Percentiles rank a stretch among this genome's conserved stretches.
Conservation (phyloP, 2,888 invertebrate genomes). For the Harpagoxenus sublaevis region DNA sequence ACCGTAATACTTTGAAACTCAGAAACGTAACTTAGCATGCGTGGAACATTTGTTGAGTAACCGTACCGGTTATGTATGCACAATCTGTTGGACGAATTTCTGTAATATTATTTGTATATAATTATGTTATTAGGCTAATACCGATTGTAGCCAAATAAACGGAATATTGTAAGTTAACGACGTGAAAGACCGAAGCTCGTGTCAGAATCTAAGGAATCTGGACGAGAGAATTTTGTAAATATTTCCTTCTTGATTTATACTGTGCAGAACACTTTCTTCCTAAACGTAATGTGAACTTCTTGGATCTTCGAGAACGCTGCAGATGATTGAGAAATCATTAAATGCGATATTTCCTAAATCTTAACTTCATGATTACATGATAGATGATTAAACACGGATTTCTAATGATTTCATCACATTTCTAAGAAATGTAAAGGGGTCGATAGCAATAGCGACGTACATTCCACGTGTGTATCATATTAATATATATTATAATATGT, state of each 20-base stretch:
- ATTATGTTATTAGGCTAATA: conserved; percentile 8
- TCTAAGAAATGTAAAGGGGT: neutral
- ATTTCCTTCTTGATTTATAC: neutral
- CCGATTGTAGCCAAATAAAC: conserved; percentile 20
- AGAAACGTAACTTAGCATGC: conserved; percentile 32
- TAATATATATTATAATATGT: conserved; percentile 21
- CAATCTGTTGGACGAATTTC: conserved; percentile 35
- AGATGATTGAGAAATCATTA: neutral
- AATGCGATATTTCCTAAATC: neutral
- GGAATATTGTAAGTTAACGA: conserved; percentile 11
- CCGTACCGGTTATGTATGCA: conserved; percentile 13
- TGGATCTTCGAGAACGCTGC: neutral
- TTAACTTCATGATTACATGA: neutral
- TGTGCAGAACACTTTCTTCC: neutral
- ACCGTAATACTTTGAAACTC: neutral
- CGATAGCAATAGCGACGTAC: neutral
- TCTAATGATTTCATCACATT: conserved; percentile 17
- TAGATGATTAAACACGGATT: neutral
- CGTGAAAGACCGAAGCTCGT: neutral
- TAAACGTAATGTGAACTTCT: neutral
- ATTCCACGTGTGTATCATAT: conserved; percentile 59
- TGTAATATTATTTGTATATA: conserved; percentile 38
- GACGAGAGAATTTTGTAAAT: neutral
- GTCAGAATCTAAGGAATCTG: neutral
- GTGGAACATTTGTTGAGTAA: conserved; percentile 36